A percentile compares a stretch with the other conserved stretches of the same genome.
These are phyloP conservation scores for Ctenoplectra terminalis DNA, from an alignment of 1,140 invertebrate genomes.

Conservation along the genomic window DNA sequence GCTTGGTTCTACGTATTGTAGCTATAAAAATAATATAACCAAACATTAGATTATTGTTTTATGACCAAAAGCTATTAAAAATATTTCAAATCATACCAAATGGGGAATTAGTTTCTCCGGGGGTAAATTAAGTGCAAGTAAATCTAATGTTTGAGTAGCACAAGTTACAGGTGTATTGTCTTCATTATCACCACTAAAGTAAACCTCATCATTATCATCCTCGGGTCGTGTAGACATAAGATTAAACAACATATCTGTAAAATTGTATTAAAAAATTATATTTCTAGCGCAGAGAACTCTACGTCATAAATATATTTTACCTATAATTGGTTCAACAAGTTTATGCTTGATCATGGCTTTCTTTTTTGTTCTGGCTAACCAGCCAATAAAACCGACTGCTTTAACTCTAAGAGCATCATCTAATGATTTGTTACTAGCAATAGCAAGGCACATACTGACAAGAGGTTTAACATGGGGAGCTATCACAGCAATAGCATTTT, in stretches of 20 bases:
- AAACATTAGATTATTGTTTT: not conserved
- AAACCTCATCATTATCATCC: constrained; percentile 86
- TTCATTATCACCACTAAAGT: constrained; percentile 85
- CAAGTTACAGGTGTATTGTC: constrained; percentile 85
- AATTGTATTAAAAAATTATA: constrained; percentile 4
- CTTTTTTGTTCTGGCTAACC: constrained; percentile 87
- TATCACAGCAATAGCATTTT: constrained; percentile 86
- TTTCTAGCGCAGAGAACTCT: not conserved
- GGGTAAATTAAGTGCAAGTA: constrained; percentile 89
- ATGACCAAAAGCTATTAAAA: not conserved
- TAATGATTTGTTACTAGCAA: constrained; percentile 84
- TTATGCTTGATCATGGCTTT: constrained; percentile 90
- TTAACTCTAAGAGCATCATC: constrained; percentile 86
- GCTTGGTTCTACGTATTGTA: constrained; percentile 85
- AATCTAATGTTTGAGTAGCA: constrained; percentile 89
- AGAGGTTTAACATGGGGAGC: constrained; percentile 86
- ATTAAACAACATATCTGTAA: constrained; percentile 85
- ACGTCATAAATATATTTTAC: constrained; percentile 68
- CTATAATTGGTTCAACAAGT: constrained; percentile 88
- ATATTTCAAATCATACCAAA: constrained; percentile 83
- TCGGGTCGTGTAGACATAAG: constrained; percentile 86
- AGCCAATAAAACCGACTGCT: constrained; percentile 87
- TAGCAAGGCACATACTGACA: constrained; percentile 87
- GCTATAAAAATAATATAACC: constrained; percentile 74
- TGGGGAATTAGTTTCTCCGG: constrained; percentile 90